Conservation (phyloP, 2,888 invertebrate genomes). For the Drosophila bunnanda region DNA sequence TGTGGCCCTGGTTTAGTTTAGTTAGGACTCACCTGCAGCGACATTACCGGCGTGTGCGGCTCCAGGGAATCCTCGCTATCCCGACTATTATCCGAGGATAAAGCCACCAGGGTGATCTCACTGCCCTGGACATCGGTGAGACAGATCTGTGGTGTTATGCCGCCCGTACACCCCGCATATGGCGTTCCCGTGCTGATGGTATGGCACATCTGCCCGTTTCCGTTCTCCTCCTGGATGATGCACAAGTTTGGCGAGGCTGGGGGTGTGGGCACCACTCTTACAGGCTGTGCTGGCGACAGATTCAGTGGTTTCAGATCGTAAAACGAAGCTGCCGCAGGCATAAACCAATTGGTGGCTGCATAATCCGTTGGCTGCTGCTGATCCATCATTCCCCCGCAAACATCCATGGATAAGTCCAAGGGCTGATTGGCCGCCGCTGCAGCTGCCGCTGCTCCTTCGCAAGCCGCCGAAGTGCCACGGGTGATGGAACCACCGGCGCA, state of each 20-base stretch:
- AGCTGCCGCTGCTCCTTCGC: slow-evolving; percentile 73
- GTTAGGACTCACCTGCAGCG: slow-evolving; percentile 78
- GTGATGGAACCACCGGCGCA: slow-evolving; percentile 88
- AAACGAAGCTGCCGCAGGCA: slow-evolving; percentile 78
- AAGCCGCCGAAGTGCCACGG: slow-evolving; percentile 88
- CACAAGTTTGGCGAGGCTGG: slow-evolving; percentile 86
- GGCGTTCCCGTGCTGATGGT: slow-evolving; percentile 81
- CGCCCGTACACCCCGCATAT: slow-evolving; percentile 81
- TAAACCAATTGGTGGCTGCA: slow-evolving; percentile 78
- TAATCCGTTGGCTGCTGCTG: slow-evolving; percentile 53
- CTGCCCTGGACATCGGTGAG: slow-evolving; percentile 96
- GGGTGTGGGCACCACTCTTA: slow-evolving; percentile 84
- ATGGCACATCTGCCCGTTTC: slow-evolving; percentile 84
- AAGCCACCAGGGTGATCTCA: slow-evolving; percentile 91
- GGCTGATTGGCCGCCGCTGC: slow-evolving; percentile 81
- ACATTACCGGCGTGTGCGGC: slow-evolving; percentile 85
- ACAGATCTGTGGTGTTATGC: slow-evolving; percentile 90
- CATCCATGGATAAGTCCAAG: slow-evolving; percentile 84
- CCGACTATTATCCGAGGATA: slow-evolving; percentile 90
- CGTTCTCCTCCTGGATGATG: slow-evolving; percentile 92
- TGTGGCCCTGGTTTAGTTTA: background rate
- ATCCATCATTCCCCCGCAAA: slow-evolving; percentile 60
- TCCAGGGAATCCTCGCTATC: slow-evolving; percentile 89
- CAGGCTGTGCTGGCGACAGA: slow-evolving; percentile 83
- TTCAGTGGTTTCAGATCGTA: slow-evolving; percentile 84